A percentile compares a stretch with the other conserved stretches of the same genome.
phyloP scores from a whole-genome alignment of 2,888 invertebrate species.

The Drosophila vallismaia region DNA sequence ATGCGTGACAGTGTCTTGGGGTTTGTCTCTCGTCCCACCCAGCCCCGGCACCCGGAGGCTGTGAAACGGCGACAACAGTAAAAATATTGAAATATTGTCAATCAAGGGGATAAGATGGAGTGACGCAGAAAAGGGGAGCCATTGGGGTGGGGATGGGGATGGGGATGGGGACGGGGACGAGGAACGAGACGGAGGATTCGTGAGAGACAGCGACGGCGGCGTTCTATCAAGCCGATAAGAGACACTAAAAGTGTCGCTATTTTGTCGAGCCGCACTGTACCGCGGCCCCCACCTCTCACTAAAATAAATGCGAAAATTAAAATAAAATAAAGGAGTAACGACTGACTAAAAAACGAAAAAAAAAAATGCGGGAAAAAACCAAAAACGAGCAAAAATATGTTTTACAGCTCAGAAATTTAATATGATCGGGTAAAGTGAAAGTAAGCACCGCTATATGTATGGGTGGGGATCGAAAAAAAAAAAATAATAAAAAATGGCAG shows the following conservation, averaged over 20 bases:
- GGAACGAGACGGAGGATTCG: background rate
- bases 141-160: conserved; percentile 8
- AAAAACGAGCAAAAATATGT: conserved; percentile 64
- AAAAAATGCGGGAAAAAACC: conserved; percentile 48
- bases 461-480: background rate
- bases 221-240: conserved; percentile 36
- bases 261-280: conserved; percentile 13
- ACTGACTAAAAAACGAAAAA: conserved; percentile 13
- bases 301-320: conserved; percentile 55
- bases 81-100: conserved; percentile 69
- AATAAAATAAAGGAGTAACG: conserved; percentile 54
- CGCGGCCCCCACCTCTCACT: conserved; percentile 10
- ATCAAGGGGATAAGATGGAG: conserved; percentile 48
- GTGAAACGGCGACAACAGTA: conserved; percentile 58
- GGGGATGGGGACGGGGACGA: too few relatives aligned
- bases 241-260: conserved; percentile 43
- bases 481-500: conserved; percentile 13
- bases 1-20: conserved; percentile 39
- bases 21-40: conserved; percentile 23
- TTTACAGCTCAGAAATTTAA: conserved; percentile 77
- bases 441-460: conserved; percentile 65
- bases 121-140: background rate
- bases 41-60: conserved; percentile 28
- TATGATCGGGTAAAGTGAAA: conserved; percentile 76
- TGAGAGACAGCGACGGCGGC: conserved; percentile 23